These are phyloP conservation scores for Pogona vitticeps DNA, from an alignment of 2,113 vertebrate genomes.

Conservation along the genomic window DNA sequence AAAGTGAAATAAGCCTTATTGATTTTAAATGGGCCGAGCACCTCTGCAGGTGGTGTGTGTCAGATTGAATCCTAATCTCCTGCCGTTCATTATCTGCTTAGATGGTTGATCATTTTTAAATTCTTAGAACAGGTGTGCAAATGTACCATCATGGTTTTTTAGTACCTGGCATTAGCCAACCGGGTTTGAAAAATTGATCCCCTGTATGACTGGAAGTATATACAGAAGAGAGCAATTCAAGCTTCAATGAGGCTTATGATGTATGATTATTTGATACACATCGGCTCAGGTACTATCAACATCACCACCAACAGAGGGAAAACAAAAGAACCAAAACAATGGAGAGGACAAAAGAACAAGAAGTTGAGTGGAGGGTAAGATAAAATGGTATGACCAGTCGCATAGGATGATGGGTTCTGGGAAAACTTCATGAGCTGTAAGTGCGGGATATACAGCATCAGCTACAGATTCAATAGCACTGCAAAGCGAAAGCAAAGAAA, in stretches of 20 bases:
- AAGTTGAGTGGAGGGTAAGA: background rate
- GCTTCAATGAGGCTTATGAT: background rate
- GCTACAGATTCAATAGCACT: no score
- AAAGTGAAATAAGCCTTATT: slow-evolving; percentile 28
- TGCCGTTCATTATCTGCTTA: slow-evolving; percentile 12
- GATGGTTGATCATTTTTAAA: slow-evolving; percentile 16
- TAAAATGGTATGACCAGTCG: background rate
- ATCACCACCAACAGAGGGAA: background rate
- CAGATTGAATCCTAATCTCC: slow-evolving; percentile 14
- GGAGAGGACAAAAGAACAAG: background rate
- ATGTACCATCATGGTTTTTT: background rate
- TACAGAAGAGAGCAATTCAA: background rate
- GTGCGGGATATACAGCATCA: no score
- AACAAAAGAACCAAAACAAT: background rate
- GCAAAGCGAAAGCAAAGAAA: no score
- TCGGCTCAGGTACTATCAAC: background rate
- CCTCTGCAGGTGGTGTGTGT: slow-evolving; percentile 5
- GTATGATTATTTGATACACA: background rate
- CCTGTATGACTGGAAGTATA: background rate
- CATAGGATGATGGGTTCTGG: no score
- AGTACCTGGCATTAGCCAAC: background rate
- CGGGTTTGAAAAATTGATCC: background rate
- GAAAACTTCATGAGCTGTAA: no score
- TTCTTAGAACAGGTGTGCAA: slow-evolving; percentile 19
- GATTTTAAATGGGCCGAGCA: slow-evolving; percentile 5